These are phyloP conservation scores for Druceiella hillmani DNA, from an alignment of 2,888 invertebrate species.

Conservation along the genomic window DNA sequence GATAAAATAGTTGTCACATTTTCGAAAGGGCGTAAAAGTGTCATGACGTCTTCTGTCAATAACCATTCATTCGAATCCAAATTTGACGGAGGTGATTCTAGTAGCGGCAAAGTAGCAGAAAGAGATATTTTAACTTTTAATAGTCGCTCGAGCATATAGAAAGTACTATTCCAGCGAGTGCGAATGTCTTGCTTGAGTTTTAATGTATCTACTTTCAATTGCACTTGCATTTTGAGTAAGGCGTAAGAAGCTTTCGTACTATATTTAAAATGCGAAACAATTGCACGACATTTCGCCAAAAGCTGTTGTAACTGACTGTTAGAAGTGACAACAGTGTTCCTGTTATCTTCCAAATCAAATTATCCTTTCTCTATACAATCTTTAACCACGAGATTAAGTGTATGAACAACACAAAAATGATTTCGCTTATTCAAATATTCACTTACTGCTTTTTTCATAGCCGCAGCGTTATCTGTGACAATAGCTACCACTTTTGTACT, in stretches of 20 bases:
- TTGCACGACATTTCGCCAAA: slow-evolving; percentile 11
- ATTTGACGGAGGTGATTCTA: slow-evolving; percentile 9
- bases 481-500: too few relatives aligned
- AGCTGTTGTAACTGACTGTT: slow-evolving; percentile 4
- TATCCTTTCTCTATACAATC: slow-evolving; percentile 3
- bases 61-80: slow-evolving; percentile 14
- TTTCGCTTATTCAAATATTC: background rate
- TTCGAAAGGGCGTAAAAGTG: slow-evolving; percentile 15
- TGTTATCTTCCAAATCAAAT: background rate
- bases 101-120: slow-evolving; percentile 9
- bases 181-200: slow-evolving; percentile 20
- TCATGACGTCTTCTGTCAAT: slow-evolving; percentile 9
- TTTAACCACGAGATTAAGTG: slow-evolving; percentile 6
- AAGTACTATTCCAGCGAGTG: slow-evolving; percentile 23
- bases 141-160: slow-evolving; percentile 16
- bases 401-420: slow-evolving; percentile 6
- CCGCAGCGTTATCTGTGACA: slow-evolving; percentile 13
- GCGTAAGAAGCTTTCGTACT: slow-evolving; percentile 9
- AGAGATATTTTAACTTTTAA: slow-evolving; percentile 15
- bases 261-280: slow-evolving; percentile 19
- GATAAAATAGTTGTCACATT: slow-evolving; percentile 13
- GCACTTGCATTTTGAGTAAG: slow-evolving; percentile 12
- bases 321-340: too few relatives aligned
- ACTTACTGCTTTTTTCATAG: slow-evolving; percentile 9
- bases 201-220: slow-evolving; percentile 10